Evolutionary conservation across 2,113 vertebrate species (phyloP), one percentile per base, ranked within the genome.

Genomic region (Tachuris rubrigastra): DNA sequence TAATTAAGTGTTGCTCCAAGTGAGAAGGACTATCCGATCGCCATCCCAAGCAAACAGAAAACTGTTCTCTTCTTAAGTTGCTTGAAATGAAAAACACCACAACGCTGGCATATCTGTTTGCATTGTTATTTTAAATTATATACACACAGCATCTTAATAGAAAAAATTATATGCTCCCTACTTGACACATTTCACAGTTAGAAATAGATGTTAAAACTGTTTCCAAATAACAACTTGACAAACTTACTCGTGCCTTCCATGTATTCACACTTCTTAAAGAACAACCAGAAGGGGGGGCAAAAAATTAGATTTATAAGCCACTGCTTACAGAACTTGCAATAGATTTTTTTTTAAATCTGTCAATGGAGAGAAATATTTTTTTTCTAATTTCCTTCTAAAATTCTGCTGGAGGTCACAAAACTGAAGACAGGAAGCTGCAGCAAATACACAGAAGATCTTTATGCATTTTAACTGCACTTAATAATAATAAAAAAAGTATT

Each of bases 171-270:
- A 92, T 96, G 96, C 95, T 97, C 92, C 65, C 82, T 86, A 87
- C 93, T 72, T 97, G 96, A 96, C 92, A 95, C 69, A 95, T 97
- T 97, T 98, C 98, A 98, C 94, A 95, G 83, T 89, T 86, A 96
- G 94, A 97, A 97, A 97, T 91, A 97, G 95, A 98, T 95, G 97
- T 97, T 96, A 95, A 97, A 97, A 96, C 44, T 94, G 14, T 96
- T 98, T 98, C 96, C 89, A 89, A 87, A 86, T 95, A 98, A 93
- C 74, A 97, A 96, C 97, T 91, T 96, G 95, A 95, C 85, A 96
- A 65, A 85, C 90, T 93, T 90, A 76, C 82, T 91, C 87, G 78
- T 89, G 71, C 72, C 60, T 81, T 97, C 78, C 56, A 83, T 37
- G n/a, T 69, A 52, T 58, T 42, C 24, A 28, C 21, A 65, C 76